Conservation (phyloP, 2,113 vertebrate species). For the Copsychus sechellarum region DNA sequence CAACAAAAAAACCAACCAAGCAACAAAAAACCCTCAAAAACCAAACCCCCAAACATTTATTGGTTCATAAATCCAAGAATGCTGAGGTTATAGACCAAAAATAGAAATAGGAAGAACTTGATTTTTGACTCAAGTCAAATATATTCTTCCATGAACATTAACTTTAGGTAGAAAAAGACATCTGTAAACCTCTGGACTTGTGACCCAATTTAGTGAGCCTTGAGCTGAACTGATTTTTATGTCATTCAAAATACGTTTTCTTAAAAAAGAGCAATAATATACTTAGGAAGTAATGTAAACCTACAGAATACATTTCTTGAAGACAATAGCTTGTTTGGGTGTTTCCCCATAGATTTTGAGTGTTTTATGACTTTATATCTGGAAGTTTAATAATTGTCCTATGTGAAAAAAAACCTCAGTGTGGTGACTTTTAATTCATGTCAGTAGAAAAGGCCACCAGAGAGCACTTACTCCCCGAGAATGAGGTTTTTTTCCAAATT, state of each 20-base stretch:
- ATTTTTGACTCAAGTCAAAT: not conserved
- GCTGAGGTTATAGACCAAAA: not conserved
- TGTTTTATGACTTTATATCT: not conserved
- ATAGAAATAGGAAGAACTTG: not conserved
- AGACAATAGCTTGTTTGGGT: not conserved
- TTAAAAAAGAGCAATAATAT: not conserved
- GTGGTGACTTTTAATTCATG: not conserved
- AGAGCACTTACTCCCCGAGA: not conserved
- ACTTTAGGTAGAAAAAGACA: not conserved
- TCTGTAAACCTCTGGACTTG: not conserved
- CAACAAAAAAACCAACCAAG: not conserved
- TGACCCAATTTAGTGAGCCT: not conserved
- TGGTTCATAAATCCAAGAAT: not conserved
- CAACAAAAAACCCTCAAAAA: not conserved
- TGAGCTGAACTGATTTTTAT: not conserved
- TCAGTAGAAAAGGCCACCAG: not conserved
- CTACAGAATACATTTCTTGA: not conserved
- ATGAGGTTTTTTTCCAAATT: not conserved
- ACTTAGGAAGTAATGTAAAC: not conserved
- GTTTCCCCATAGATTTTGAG: not conserved
- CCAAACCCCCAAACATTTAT: fast-evolving
- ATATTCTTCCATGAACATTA: not conserved
- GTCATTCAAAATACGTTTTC: not conserved
- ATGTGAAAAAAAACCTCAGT: not conserved
- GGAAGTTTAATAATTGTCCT: not conserved